These are phyloP conservation scores for Pristionchus entomophagus DNA, from an alignment of 2,888 invertebrate species.

Conservation along the genomic window DNA sequence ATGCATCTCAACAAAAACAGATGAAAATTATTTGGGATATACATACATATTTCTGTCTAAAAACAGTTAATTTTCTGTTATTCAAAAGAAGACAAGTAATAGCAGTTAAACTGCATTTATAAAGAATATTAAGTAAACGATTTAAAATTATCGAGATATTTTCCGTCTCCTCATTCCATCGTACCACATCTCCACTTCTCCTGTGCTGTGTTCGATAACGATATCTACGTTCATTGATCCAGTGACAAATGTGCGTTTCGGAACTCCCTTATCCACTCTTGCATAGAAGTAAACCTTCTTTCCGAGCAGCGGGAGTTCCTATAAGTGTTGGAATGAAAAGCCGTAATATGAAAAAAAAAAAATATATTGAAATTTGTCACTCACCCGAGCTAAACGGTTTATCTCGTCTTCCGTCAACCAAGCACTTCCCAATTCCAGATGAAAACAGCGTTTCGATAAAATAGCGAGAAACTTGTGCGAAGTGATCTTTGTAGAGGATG, in stretches of 20 bases:
- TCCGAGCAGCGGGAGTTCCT: neutral
- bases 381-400: neutral
- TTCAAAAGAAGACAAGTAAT: too few relatives aligned
- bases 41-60: too few relatives aligned
- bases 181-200: neutral
- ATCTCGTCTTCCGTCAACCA: neutral
- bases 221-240: neutral
- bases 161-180: neutral
- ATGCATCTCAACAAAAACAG: too few relatives aligned
- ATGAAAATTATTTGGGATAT: too few relatives aligned
- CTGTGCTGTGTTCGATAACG: neutral
- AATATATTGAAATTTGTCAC: too few relatives aligned
- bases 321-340: neutral
- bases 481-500: neutral
- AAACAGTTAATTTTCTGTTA: too few relatives aligned
- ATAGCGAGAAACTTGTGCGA: neutral
- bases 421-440: neutral
- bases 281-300: neutral
- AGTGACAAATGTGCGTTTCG: neutral
- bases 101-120: too few relatives aligned
- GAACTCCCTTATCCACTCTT: neutral
- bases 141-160: neutral
- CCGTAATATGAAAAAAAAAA: too few relatives aligned
- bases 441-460: neutral
- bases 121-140: too few relatives aligned